Evolutionary conservation across 2,888 invertebrate species (phyloP).

Genomic region (Cheilosia soror): DNA sequence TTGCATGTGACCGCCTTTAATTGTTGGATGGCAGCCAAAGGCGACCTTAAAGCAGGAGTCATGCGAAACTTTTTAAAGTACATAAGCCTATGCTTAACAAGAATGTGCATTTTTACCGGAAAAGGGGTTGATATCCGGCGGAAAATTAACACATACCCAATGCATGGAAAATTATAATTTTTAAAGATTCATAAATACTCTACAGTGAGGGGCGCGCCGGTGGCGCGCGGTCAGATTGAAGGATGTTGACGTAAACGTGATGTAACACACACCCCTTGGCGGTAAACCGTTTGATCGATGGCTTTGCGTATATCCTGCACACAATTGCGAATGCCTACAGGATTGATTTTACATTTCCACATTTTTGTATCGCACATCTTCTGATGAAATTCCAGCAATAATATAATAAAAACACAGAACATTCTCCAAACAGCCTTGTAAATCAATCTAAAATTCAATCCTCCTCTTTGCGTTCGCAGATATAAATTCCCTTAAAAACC

Average conservation of each 20-base stretch:
- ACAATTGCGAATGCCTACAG: too few species aligned
- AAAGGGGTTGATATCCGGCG: conserved; percentile 33
- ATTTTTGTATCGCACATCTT: too few species aligned
- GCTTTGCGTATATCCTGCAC: too few species aligned
- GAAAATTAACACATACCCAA: conserved; percentile 40
- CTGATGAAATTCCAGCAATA: too few species aligned
- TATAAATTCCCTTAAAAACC: conserved; percentile 47
- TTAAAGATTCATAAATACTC: background rate
- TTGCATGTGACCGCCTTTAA: conserved; percentile 38
- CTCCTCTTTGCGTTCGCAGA: conserved; percentile 22
- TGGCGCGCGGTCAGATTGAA: background rate
- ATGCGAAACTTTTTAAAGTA: conserved; percentile 35
- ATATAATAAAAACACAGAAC: background rate
- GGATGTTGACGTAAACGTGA: too few species aligned
- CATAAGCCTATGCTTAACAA: background rate
- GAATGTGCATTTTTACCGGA: conserved; percentile 25
- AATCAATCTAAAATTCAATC: conserved; percentile 29
- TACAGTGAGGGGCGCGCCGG: background rate
- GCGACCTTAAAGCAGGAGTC: background rate
- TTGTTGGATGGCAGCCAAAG: background rate
- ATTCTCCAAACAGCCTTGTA: background rate
- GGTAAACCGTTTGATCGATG: too few species aligned
- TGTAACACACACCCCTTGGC: too few species aligned
- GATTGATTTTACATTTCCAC: too few species aligned
- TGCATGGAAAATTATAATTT: conserved; percentile 5